phyloP scores from a whole-genome alignment of 2,888 invertebrate genomes.

The Sericinus montela region DNA sequence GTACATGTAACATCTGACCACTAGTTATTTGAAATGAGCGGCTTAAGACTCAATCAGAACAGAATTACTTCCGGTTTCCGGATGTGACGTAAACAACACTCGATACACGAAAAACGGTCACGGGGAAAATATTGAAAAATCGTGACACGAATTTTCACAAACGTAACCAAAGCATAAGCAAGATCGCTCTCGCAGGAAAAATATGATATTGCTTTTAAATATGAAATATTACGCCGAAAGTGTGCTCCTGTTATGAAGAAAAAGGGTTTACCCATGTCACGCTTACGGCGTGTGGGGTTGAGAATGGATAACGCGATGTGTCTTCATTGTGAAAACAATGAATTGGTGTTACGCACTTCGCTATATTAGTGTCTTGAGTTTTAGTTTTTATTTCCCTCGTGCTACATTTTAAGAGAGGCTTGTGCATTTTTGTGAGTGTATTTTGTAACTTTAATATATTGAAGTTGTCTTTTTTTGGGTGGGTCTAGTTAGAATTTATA shows the following conservation, averaged over 20 bases:
- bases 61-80: background rate
- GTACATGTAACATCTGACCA: too few species aligned
- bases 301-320: conserved; percentile 35
- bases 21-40: too few species aligned
- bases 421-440: background rate
- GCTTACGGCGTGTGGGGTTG: conserved; percentile 28
- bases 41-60: background rate
- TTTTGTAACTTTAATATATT: background rate
- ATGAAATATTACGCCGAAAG: conserved; percentile 64
- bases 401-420: background rate
- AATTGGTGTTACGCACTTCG: conserved; percentile 45
- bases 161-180: conserved; percentile 21
- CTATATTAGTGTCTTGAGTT: conserved; percentile 16
- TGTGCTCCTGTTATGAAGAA: conserved; percentile 62
- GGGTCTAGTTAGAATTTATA: background rate
- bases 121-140: conserved; percentile 11
- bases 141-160: conserved; percentile 16
- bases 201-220: conserved; percentile 73
- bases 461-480: background rate
- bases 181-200: conserved; percentile 42
- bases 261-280: conserved; percentile 69
- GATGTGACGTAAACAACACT: background rate
- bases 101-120: conserved; percentile 2
- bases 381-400: background rate
- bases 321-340: conserved; percentile 65